Base-by-base conservation (phyloP, 2,797 vertebrate genomes). In the Melanotaenia boesemani region DNA sequence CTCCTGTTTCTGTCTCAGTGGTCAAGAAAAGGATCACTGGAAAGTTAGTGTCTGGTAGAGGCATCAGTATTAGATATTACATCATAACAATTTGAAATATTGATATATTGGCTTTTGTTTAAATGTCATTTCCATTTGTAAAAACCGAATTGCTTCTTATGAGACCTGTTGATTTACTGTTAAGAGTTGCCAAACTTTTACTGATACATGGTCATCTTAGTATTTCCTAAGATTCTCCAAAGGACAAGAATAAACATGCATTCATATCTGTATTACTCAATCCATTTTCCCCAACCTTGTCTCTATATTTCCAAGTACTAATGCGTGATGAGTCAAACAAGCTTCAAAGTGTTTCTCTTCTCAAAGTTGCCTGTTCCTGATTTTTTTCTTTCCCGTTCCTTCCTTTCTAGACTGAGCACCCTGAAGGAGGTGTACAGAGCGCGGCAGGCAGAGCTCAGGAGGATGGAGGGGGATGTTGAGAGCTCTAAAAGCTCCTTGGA, bases 341-440 rank as follows among this genome's bases (percentile, higher is more conserved):
- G 37, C 2, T 24, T 6, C 6, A 0, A 26, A 18, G 20, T 48
- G 11, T 24, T 22, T 7, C 68, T 18, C 20, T 52, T 36, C 50
- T 39, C 7, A 22, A 9, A 22, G 9, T 22, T 60, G 13, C 5
- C 4, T 11, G 11, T 39, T 24, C 10, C 5, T 36, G 6, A 26
- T 52, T 41, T 41, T 5, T 15, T 5, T 41, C 5, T 15, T 65
- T 7, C 52, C 12, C 9, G 36, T 48, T n/a, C 48, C 48, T 50
- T 37, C 26, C 11, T 68, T 6, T 46, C 1, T 46, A 99, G 97
- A 82, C 90, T 99, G 80, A 91, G 93, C 0, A 95, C 94, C 0
- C 75, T 98, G 65, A 95, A 94, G 75, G 95, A 96, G 83, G 95
- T 98, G 70, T 94, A 97, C 87, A 92, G 95, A 80, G 94, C 95